Evolutionary conservation across 2,113 vertebrate genomes (phyloP).

Genomic region (Climacteris rufus): DNA sequence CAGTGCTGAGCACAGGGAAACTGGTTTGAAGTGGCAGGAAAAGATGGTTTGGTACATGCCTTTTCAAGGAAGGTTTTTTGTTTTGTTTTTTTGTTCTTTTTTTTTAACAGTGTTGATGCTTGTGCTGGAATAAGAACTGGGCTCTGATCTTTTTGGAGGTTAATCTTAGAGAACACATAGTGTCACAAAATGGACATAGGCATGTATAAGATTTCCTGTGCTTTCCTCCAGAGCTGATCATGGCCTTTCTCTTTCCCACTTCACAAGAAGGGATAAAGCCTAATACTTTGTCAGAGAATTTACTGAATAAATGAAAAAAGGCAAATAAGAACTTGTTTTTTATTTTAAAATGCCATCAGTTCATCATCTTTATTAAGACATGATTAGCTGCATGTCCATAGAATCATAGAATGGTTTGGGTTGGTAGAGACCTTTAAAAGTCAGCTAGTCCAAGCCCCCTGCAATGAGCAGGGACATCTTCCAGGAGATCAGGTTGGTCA

Average conservation of each 20-base stretch:
- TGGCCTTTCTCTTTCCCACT: background rate
- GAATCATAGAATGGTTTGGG: background rate
- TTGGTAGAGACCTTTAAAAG: background rate
- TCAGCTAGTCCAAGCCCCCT: background rate
- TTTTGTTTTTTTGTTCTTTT: background rate
- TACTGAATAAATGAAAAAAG: background rate
- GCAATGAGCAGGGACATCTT: background rate
- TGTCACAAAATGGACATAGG: background rate
- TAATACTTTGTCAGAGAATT: background rate
- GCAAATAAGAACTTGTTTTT: background rate
- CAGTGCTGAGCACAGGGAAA: background rate
- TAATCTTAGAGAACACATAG: background rate
- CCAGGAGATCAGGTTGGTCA: background rate
- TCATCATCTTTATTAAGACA: background rate
- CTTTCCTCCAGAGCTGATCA: background rate
- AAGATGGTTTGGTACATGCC: background rate
- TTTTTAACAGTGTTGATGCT: background rate
- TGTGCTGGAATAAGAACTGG: background rate
- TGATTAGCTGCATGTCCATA: background rate
- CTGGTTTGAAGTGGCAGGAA: background rate
- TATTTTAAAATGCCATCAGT: background rate
- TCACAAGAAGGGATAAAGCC: background rate
- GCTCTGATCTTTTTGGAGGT: background rate
- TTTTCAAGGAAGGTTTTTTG: background rate
- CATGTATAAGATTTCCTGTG: background rate